Conservation (phyloP, 2,888 invertebrate genomes). For the Cordylochernes scorpioides region DNA sequence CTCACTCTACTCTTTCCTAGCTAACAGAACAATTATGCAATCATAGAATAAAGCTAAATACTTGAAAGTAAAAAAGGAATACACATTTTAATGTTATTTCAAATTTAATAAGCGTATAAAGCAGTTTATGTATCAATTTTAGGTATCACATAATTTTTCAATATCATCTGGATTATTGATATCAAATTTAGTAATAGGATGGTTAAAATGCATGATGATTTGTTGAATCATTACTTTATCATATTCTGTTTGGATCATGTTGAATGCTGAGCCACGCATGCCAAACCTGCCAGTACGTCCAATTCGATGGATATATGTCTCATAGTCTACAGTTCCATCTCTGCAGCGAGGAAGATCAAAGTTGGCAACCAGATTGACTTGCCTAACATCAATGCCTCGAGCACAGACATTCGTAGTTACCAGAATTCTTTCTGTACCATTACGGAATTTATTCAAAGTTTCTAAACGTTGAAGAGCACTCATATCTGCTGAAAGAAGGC, state of each 20-base stretch:
- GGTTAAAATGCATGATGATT: slow-evolving; percentile 67
- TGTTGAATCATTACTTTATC: slow-evolving; percentile 41
- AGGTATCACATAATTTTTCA: too few species aligned
- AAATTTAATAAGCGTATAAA: too few species aligned
- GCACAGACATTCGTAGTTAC: slow-evolving; percentile 45
- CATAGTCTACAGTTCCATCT: slow-evolving; percentile 43
- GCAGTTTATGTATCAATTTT: too few species aligned
- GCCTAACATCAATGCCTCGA: slow-evolving; percentile 75
- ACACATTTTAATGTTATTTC: too few species aligned
- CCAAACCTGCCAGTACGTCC: slow-evolving; percentile 91
- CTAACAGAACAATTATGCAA: too few species aligned
- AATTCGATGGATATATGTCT: slow-evolving; percentile 90
- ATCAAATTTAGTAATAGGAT: slow-evolving; percentile 49
- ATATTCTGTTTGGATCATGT: slow-evolving; percentile 51
- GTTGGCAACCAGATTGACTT: slow-evolving; percentile 91
- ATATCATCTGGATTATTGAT: too few species aligned
- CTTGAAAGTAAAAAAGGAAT: too few species aligned
- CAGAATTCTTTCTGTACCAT: slow-evolving; percentile 71
- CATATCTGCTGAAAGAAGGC: slow-evolving; percentile 68
- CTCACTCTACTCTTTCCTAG: too few species aligned
- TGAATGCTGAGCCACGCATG: slow-evolving; percentile 83
- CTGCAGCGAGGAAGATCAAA: slow-evolving; percentile 78
- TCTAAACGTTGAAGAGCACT: slow-evolving; percentile 69
- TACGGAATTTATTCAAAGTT: slow-evolving; percentile 67
- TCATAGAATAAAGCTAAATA: too few species aligned